phyloP scores from a whole-genome alignment of 2,113 vertebrate genomes.

The Phylloscopus trochiloides region DNA sequence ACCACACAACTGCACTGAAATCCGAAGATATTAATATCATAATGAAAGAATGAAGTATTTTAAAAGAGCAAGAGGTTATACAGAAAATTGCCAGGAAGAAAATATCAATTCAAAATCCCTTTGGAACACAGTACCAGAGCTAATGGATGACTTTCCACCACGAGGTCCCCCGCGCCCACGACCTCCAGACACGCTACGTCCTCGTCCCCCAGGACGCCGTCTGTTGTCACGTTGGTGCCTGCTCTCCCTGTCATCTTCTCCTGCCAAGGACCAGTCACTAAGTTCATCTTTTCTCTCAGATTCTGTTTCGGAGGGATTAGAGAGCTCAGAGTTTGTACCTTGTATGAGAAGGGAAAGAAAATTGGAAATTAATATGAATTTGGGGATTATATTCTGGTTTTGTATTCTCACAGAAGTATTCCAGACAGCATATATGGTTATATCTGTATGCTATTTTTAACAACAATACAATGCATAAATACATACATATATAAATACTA shows the following conservation, averaged over 20 bases:
- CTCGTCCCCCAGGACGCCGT: constrained; percentile 84
- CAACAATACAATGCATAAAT: neutral
- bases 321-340: constrained; percentile 98
- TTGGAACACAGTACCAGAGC: constrained; percentile 80
- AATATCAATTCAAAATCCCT: neutral
- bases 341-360: constrained; percentile 21
- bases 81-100: neutral
- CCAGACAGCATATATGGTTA: neutral
- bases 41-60: neutral
- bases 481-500: neutral
- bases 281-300: constrained; percentile 95
- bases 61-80: neutral
- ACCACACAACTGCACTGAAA: neutral
- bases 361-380: neutral
- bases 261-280: constrained; percentile 95
- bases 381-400: neutral
- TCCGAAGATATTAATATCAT: accelerated
- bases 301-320: constrained; percentile 95
- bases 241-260: constrained; percentile 85
- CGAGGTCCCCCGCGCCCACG: constrained; percentile 87
- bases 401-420: neutral
- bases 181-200: constrained; percentile 83
- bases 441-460: too few relatives aligned
- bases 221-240: constrained; percentile 87
- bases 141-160: constrained; percentile 88